Evolutionary conservation across 1,140 invertebrate genomes (phyloP).

Genomic region (Manduca sexta): DNA sequence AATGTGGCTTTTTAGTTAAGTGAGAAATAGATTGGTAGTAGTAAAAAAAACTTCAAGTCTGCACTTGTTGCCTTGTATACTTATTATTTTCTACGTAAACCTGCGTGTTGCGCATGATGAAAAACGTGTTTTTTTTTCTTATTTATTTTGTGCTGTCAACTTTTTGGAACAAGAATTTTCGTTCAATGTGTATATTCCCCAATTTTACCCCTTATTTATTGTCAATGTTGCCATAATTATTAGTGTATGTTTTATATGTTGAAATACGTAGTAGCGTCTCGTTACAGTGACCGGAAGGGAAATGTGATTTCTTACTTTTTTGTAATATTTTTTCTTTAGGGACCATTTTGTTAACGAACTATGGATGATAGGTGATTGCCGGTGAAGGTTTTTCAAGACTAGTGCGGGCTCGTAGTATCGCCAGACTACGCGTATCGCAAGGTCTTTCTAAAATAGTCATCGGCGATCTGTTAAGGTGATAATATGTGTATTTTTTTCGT

Average conservation of each 20-base stretch:
- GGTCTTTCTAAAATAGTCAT: conserved; percentile 18
- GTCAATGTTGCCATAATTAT: conserved; percentile 72
- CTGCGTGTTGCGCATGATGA: conserved; percentile 36
- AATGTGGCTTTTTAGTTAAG: conserved; percentile 64
- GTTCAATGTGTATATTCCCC: conserved; percentile 52
- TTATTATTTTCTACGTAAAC: conserved; percentile 50
- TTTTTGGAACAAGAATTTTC: conserved; percentile 26
- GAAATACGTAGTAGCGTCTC: conserved; percentile 65
- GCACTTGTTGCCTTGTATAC: conserved; percentile 71
- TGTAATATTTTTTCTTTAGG: conserved; percentile 63
- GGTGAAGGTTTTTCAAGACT: conserved; percentile 25
- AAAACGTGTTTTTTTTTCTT: conserved; percentile 31
- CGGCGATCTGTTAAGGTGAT: conserved; percentile 53
- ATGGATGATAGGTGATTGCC: conserved; percentile 41
- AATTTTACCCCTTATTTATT: conserved; percentile 63
- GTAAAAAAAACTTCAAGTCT: conserved; percentile 65
- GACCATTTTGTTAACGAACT: conserved; percentile 62
- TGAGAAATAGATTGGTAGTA: conserved; percentile 58
- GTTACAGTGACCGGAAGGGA: conserved; percentile 36
- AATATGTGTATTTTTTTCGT: conserved; percentile 52
- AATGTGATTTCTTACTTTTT: conserved; percentile 62
- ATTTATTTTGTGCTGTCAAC: conserved; percentile 58
- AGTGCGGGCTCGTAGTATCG: conserved; percentile 31
- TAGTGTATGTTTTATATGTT: conserved; percentile 64
- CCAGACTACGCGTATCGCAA: conserved; percentile 40